Percentiles rank a stretch among this genome's conserved stretches.
These are phyloP conservation scores for Plutomurus gul DNA, from an alignment of 1,140 invertebrate genomes.

Conservation along the genomic window DNA sequence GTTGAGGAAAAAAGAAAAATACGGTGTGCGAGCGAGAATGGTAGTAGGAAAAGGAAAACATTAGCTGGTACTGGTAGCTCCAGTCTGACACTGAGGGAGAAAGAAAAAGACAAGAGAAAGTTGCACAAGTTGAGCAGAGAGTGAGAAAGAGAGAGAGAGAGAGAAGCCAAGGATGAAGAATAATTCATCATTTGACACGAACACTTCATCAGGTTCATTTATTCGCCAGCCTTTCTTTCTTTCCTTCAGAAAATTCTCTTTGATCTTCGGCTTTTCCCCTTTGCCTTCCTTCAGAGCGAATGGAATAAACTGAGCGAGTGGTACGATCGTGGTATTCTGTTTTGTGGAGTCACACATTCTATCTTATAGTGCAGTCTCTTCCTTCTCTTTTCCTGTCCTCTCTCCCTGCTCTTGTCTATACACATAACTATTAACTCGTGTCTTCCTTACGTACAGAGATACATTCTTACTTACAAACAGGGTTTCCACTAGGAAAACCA, in stretches of 20 bases:
- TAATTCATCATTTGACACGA: constrained; percentile 36
- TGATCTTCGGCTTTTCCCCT: constrained; percentile 31
- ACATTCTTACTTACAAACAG: not conserved
- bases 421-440: no score
- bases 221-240: constrained; percentile 27
- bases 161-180: constrained; percentile 1
- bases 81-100: no score
- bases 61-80: no score
- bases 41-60: no score
- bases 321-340: no score
- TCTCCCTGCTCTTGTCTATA: not conserved
- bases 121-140: constrained; percentile 9
- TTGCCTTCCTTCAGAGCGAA: not conserved
- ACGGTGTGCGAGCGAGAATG: no score
- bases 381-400: not conserved
- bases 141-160: no score
- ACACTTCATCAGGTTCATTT: constrained; percentile 34
- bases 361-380: not conserved
- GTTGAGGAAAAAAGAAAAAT: no score
- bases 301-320: not conserved
- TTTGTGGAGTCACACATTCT: not conserved
- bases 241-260: constrained; percentile 18
- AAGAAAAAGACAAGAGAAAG: constrained; percentile 3
- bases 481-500: no score
- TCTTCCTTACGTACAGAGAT: no score